Evolutionary conservation across 35 echinoderm and acorn worm genomes (phyloP), one percentile per base, ranked within the genome.

Genomic region (Anneissia japonica): DNA sequence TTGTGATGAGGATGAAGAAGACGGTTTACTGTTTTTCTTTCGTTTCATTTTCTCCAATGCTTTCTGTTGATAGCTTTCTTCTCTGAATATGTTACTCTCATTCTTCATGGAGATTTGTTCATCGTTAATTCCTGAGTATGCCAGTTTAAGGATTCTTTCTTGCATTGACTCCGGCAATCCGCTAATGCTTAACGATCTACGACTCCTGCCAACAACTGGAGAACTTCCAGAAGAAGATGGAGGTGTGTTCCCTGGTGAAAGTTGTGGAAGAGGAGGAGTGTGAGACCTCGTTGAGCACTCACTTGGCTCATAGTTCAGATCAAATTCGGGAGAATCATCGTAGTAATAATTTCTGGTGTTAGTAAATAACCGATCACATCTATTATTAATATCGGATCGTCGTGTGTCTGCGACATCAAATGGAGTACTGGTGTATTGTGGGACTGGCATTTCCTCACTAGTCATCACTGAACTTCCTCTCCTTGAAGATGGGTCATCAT

Each of bases 191-290:
- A 38, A 39, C 0, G 93, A 91, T 35, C 86, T 83, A 33, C 72
- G 78, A 77, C 88, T 83, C 34, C 82, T 96, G 40, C 32, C 29
- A 12, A 56, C 4, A 0, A 81, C 31, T 0, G 92, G 92, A 4
- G 92, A 93, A 28, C 77, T 83, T 14, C 88, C 91, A 13, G 88
- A 82, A 1, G 96, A 84, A 6, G 51, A 73, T 5, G 89, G 83
- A 19, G 92, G 92, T 28, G 92, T 91, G 9, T 77, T 91, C 33
- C 83, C 88, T 4, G 96, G 96, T 16, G 96, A 94, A 23, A 97
- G 45, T 21, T 86, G 89, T 17, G 96, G 96, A 26, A 94, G 77
- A 2, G 86, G 80, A 0, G 96, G 96, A 0, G 96, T 99, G 88
- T 89, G 85, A 1, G 96, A 99, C 84, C 92, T 45, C 0, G 96